Conservation (phyloP, 2,888 invertebrate genomes). For the Spodoptera picta region DNA sequence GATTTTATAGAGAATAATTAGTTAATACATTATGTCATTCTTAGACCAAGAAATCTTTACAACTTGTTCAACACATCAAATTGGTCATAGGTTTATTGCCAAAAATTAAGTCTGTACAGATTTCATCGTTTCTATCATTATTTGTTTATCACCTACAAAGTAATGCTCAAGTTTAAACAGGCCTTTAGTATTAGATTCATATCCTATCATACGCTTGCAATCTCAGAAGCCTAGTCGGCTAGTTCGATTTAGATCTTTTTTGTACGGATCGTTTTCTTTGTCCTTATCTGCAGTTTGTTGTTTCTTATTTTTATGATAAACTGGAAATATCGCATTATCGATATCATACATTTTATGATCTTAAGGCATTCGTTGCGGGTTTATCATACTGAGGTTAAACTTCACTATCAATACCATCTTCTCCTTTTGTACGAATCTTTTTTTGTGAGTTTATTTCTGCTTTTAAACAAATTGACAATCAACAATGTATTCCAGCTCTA, state of each 20-base stretch:
- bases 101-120: too few relatives aligned
- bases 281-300: slow-evolving; percentile 17
- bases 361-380: too few relatives aligned
- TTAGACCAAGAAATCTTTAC: too few relatives aligned
- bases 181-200: slow-evolving; percentile 39
- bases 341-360: background rate
- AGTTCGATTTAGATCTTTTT: slow-evolving; percentile 36
- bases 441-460: too few relatives aligned
- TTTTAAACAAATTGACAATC: too few relatives aligned
- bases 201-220: slow-evolving; percentile 48
- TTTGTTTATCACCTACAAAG: too few relatives aligned
- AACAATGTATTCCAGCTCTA: too few relatives aligned
- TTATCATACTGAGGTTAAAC: background rate
- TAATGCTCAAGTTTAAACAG: slow-evolving; percentile 10
- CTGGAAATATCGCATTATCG: background rate
- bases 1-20: too few relatives aligned
- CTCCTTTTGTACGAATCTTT: background rate
- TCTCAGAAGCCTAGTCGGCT: slow-evolving; percentile 28
- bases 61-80: too few relatives aligned
- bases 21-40: too few relatives aligned
- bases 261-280: slow-evolving; percentile 39
- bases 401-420: background rate
- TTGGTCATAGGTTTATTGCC: too few relatives aligned
- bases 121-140: too few relatives aligned
- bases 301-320: background rate